Conservation (phyloP, 2,888 invertebrate genomes). For the Morinoia aosen region DNA sequence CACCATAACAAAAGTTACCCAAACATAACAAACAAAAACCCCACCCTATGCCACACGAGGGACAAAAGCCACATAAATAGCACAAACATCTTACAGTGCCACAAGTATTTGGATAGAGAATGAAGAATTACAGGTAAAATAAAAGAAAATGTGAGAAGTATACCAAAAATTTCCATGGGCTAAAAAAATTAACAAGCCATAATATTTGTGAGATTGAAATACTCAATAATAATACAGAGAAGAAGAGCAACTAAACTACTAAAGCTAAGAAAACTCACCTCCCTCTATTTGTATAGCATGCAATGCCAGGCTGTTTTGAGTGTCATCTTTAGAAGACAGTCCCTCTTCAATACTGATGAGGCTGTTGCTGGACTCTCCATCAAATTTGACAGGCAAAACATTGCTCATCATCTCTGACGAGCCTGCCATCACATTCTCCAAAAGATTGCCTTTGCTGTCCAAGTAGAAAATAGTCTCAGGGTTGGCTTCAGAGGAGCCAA, state of each 20-base stretch:
- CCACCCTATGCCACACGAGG: too few species aligned
- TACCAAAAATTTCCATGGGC: background rate
- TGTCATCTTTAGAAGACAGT: background rate
- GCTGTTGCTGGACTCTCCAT: background rate
- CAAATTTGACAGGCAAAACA: conserved; percentile 13
- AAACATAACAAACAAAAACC: too few species aligned
- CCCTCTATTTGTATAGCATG: background rate
- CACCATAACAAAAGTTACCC: too few species aligned
- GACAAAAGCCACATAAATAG: too few species aligned
- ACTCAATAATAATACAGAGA: background rate
- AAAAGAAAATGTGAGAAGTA: background rate
- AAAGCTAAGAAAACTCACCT: background rate
- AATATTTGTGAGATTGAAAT: background rate
- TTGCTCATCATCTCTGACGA: background rate
- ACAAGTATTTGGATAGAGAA: background rate
- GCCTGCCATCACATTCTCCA: background rate
- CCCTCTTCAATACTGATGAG: conserved; percentile 24
- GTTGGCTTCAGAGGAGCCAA: background rate
- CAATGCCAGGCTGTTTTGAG: background rate
- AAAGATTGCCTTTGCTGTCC: background rate
- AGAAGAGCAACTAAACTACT: background rate
- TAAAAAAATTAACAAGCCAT: too few species aligned
- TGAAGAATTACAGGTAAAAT: background rate
- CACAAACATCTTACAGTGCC: too few species aligned
- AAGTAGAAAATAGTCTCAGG: conserved; percentile 26